Percentiles rank a stretch among this genome's conserved stretches.
phyloP scores from a whole-genome alignment of 2,888 invertebrate genomes.

The Eristalis intricaria region DNA sequence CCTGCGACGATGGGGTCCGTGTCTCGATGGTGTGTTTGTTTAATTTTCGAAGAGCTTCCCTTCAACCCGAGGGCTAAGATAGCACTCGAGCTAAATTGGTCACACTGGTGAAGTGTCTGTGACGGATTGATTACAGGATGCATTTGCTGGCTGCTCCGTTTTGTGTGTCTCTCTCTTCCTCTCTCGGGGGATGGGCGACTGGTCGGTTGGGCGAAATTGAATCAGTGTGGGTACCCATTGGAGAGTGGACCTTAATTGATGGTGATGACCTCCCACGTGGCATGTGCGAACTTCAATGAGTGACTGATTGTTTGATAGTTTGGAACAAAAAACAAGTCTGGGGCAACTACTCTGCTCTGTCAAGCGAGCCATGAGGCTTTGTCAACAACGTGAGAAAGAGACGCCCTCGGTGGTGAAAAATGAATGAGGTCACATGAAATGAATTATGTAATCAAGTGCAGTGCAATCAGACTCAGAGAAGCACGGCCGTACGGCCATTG shows the following conservation, averaged over 20 bases:
- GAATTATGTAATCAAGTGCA: background rate
- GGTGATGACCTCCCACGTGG: background rate
- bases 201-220: background rate
- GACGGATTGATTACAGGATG: constrained; percentile 60
- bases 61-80: constrained; percentile 46
- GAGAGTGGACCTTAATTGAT: background rate
- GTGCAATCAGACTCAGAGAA: background rate
- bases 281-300: background rate
- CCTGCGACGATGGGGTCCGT: constrained; percentile 14
- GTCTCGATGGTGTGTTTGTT: constrained; percentile 62
- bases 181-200: background rate
- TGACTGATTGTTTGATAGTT: background rate
- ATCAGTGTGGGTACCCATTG: background rate
- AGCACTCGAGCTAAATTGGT: constrained; percentile 66
- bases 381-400: background rate
- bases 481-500: no score
- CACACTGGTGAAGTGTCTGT: constrained; percentile 59
- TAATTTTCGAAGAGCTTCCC: constrained; percentile 64
- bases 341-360: background rate
- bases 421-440: background rate
- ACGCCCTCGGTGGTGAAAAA: no score
- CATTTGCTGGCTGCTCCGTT: constrained; percentile 23
- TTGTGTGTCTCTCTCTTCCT: background rate
- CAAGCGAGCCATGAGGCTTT: background rate
- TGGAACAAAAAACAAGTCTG: background rate